Conservation (phyloP, 2,888 invertebrate genomes). For the Acrobasis suavella region DNA sequence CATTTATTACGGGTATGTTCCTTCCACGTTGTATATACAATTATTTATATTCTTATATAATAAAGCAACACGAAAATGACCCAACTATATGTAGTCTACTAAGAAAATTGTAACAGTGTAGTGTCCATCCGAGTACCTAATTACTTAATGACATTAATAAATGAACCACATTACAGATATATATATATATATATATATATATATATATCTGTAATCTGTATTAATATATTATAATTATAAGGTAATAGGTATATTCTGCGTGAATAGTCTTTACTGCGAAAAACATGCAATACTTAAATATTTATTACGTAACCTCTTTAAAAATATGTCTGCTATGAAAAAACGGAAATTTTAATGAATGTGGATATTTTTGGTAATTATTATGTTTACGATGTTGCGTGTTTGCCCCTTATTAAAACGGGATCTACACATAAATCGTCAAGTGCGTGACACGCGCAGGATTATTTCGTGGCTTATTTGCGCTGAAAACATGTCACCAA, state of each 20-base stretch:
- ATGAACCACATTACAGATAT: too few species aligned
- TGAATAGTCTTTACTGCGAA: neutral
- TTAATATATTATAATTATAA: too few species aligned
- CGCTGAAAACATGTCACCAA: constrained; percentile 11
- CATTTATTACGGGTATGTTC: too few species aligned
- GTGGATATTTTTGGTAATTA: neutral
- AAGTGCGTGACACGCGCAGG: constrained; percentile 5
- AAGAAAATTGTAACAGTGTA: too few species aligned
- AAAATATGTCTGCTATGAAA: neutral
- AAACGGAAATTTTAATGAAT: neutral
- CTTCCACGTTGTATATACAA: too few species aligned
- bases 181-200: too few species aligned
- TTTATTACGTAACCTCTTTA: neutral
- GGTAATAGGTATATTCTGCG: neutral
- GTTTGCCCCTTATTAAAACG: constrained; percentile 9
- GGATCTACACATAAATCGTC: constrained; percentile 7
- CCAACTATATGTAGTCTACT: too few species aligned
- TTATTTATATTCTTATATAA: too few species aligned
- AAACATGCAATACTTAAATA: neutral
- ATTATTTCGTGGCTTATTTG: constrained; percentile 3
- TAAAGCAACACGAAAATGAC: too few species aligned
- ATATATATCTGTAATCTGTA: too few species aligned
- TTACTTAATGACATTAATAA: too few species aligned
- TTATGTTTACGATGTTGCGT: constrained; percentile 5
- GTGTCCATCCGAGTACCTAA: too few species aligned